Evolutionary conservation across 2,113 vertebrate genomes (phyloP), one percentile per base, ranked within the genome.

Genomic region (Charina bottae): DNA sequence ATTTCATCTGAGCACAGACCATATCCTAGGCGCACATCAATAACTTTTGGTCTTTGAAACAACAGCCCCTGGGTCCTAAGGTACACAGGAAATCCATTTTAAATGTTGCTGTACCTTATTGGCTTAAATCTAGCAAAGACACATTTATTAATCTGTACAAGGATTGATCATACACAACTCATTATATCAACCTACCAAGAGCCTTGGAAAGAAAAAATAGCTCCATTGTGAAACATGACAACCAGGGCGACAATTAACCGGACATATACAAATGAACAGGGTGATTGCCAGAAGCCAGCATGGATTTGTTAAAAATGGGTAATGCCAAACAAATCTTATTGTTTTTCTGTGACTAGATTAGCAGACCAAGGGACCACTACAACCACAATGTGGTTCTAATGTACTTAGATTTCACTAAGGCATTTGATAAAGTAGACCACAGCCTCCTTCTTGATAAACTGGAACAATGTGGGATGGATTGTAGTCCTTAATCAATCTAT

Each of bases 1-100:
- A 97, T 97, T 94, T 99, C 98, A 0, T 97, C 97, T 0, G 90
- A 17, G 54, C 98, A 98, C 33, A 99, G 95, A 92, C 96, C 97
- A 23, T 97, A 98, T 24, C 97, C 98, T 62, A 99, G 93, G 23
- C 98, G 98, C 6, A 98, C 95, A 0, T 97, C 97, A 37, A 98
- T 88, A 0, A 93, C 92, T 93, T 96, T 96, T 68, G 96, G 92
- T 21, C 91, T 95, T 94, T 90, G 96, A 8, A 0, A 92, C 93
- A 90, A 95, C 15, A 96, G 83, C 78, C 96, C 96, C 95, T 97
- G 94, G 64, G 96, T 97, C 97, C 97, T 97, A 90, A 88, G 53
- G 93, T 78, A 78, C 93, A 96, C 94, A 92, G 55, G 7, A 90
- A 26, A 95, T 37, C 5, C 93, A 1, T 4, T 93, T 87, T 24